These are phyloP conservation scores for Himalopsyche phryganea DNA, from an alignment of 1,140 invertebrate species.

Conservation along the genomic window DNA sequence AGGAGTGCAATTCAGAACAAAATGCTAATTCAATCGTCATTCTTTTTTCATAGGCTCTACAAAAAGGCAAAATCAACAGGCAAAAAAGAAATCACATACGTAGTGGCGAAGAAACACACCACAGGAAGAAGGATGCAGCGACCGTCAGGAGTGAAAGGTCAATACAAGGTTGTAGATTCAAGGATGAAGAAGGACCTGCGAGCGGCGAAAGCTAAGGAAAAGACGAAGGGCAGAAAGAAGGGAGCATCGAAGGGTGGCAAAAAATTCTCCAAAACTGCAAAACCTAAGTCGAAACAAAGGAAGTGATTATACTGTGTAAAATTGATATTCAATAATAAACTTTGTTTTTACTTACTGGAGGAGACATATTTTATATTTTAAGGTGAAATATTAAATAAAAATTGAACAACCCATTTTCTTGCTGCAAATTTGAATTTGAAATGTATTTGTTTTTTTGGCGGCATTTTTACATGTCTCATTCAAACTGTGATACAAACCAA, in stretches of 20 bases:
- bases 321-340: no score
- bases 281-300: conserved; percentile 18
- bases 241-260: conserved; percentile 34
- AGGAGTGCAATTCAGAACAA: no score
- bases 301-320: conserved; percentile 4
- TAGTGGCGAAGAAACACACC: conserved; percentile 88
- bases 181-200: conserved; percentile 93
- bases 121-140: conserved; percentile 71
- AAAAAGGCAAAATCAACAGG: conserved; percentile 82
- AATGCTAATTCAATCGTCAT: no score
- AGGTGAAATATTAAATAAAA: no score
- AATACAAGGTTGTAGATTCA: conserved; percentile 91
- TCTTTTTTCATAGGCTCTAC: conserved; percentile 69
- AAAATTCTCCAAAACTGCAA: conserved; percentile 36
- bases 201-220: conserved; percentile 62
- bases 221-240: conserved; percentile 42
- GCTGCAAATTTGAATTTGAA: no score
- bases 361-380: not conserved
- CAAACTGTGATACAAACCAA: no score
- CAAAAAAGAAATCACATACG: conserved; percentile 90
- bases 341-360: no score
- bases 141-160: conserved; percentile 86
- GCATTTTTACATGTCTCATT: no score
- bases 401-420: no score
- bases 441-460: no score